These are phyloP conservation scores for Eubucco bourcierii DNA, from an alignment of 2,113 vertebrate genomes.

Conservation along the genomic window DNA sequence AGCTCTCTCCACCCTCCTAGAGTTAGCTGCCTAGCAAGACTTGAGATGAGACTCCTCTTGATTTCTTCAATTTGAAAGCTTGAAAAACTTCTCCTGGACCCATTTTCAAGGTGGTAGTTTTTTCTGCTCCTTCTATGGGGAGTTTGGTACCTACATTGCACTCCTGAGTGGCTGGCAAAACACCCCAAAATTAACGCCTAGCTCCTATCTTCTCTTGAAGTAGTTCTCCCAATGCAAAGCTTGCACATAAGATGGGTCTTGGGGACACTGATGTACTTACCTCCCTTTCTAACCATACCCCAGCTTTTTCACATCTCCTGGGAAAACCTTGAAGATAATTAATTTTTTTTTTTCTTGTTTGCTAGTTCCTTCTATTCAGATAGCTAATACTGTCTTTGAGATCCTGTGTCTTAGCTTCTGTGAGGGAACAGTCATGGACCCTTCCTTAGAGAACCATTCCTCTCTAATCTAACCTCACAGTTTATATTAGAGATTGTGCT, in stretches of 20 bases:
- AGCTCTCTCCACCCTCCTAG: background rate
- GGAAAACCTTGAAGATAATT: background rate
- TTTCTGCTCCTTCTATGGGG: background rate
- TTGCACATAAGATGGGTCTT: background rate
- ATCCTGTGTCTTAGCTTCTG: background rate
- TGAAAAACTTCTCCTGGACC: background rate
- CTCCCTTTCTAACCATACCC: background rate
- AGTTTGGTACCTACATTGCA: background rate
- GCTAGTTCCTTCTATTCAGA: background rate
- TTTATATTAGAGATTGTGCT: background rate
- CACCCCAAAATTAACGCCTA: background rate
- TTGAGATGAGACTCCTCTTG: background rate
- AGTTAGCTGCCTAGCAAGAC: background rate
- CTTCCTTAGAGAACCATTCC: background rate
- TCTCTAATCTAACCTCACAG: background rate
- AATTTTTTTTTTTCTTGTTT: background rate
- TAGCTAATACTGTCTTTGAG: background rate
- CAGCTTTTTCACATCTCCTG: background rate
- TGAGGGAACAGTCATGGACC: background rate
- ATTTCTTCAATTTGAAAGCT: background rate
- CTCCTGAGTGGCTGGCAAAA: background rate
- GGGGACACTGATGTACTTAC: background rate
- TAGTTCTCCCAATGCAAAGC: background rate
- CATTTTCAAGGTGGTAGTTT: background rate
- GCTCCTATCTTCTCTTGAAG: background rate